Evolutionary conservation across 2,797 vertebrate genomes (phyloP).

Genomic region (Ciconia nigra): DNA sequence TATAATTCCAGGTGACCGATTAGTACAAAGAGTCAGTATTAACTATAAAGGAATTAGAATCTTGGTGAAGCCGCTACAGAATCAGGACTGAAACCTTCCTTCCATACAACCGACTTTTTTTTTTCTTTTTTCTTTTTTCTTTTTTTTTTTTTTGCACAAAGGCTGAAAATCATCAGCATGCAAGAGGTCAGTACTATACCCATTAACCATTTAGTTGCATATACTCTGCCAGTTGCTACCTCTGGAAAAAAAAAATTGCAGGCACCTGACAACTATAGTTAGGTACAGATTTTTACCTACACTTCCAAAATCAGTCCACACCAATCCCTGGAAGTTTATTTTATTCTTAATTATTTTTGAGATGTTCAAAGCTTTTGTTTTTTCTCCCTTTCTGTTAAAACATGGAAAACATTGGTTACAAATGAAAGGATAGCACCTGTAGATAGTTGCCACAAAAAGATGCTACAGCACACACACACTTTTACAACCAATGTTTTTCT

Average conservation of each 20-base stretch:
- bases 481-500: neutral
- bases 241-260: neutral
- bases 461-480: neutral
- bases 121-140: no score
- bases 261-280: neutral
- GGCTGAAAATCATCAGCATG: neutral
- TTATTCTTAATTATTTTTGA: neutral
- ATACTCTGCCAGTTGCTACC: neutral
- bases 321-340: neutral
- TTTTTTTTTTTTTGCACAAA: neutral
- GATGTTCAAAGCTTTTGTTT: neutral
- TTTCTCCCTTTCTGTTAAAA: neutral
- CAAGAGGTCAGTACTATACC: neutral
- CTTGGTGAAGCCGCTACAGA: neutral
- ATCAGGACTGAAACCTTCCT: neutral
- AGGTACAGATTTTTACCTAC: neutral
- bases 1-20: neutral
- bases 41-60: neutral
- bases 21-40: neutral
- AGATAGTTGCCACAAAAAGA: neutral
- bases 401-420: neutral
- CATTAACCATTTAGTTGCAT: neutral
- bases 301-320: neutral
- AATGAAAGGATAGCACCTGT: neutral
- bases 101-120: neutral